Percentiles rank a stretch among this genome's conserved stretches.
Evolutionary conservation across 2,888 invertebrate genomes (phyloP).

Genomic region (Cheilosia impressa): DNA sequence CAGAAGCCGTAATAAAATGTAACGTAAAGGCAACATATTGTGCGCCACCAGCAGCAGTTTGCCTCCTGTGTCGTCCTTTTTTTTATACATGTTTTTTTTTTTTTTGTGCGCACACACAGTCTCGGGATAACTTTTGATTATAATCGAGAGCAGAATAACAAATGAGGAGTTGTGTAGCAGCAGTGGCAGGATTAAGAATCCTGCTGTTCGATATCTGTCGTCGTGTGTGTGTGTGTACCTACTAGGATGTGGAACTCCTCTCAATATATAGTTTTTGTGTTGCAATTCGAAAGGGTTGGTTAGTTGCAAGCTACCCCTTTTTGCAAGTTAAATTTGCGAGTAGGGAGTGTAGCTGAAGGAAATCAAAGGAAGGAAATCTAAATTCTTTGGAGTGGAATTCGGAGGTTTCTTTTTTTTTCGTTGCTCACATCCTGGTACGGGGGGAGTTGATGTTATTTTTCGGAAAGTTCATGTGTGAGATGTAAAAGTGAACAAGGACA

Average conservation of each 20-base stretch:
- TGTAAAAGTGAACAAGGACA: constrained; percentile 67
- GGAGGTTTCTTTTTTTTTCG: constrained; percentile 14
- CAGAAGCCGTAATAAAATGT: constrained; percentile 73
- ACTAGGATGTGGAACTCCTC: constrained; percentile 11
- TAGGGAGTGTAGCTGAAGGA: neutral
- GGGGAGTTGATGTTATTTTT: constrained; percentile 20
- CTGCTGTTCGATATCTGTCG: constrained; percentile 67
- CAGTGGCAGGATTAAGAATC: constrained; percentile 33
- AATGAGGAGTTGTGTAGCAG: constrained; percentile 78
- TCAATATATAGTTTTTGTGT: constrained; percentile 26
- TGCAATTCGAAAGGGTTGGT: constrained; percentile 51
- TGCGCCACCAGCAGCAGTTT: constrained; percentile 26
- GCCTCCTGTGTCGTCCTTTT: constrained; percentile 29
- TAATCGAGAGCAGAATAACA: constrained; percentile 81
- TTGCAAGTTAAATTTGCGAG: constrained; percentile 51
- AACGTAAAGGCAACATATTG: constrained; percentile 69
- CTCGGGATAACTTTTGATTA: constrained; percentile 82
- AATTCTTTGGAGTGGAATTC: constrained; percentile 67
- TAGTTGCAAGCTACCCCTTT: constrained; percentile 22
- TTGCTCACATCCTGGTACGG: neutral
- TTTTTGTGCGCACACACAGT: constrained; percentile 31
- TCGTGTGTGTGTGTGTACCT: constrained; percentile 31
- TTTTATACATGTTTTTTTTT: constrained; percentile 26
- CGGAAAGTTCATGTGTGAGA: constrained; percentile 53
- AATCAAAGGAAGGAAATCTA: constrained; percentile 67